Percentiles rank a stretch among this genome's conserved stretches.
phyloP scores from a whole-genome alignment of 1,140 invertebrate species.

The Limonius californicus region DNA sequence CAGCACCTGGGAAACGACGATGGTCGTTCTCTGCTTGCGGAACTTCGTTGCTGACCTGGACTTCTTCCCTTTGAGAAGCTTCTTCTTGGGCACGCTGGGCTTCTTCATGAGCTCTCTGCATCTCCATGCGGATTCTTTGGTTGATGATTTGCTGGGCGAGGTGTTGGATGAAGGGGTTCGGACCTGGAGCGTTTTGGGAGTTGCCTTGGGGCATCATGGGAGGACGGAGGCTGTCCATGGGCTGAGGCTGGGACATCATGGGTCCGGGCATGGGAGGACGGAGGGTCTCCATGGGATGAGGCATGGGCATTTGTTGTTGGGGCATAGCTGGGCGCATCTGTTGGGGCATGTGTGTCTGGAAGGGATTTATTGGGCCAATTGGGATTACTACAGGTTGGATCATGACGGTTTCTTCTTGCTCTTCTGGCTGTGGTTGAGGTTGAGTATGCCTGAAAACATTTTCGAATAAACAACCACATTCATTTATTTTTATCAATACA shows the following conservation, averaged over 20 bases:
- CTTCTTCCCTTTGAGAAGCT: constrained; percentile 3
- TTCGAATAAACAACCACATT: neutral
- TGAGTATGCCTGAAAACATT: constrained; percentile 20
- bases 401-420: constrained; percentile 45
- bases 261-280: constrained; percentile 40
- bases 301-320: constrained; percentile 6
- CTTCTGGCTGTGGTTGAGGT: constrained; percentile 31
- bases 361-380: constrained; percentile 35
- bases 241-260: constrained; percentile 27
- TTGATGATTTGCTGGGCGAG: constrained; percentile 46
- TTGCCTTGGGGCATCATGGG: constrained; percentile 35
- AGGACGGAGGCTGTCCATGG: constrained; percentile 42
- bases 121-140: constrained; percentile 42
- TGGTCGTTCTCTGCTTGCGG: neutral
- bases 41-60: neutral
- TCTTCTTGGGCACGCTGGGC: constrained; percentile 3
- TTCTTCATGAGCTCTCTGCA: constrained; percentile 31
- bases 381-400: constrained; percentile 47
- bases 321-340: constrained; percentile 23
- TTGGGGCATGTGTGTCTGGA: constrained; percentile 43
- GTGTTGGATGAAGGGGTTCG: constrained; percentile 43
- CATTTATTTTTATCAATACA: neutral
- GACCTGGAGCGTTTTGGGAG: constrained; percentile 23
- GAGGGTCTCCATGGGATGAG: constrained; percentile 41
- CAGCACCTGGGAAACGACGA: neutral